Base-by-base conservation (phyloP, 2,113 vertebrate species). In the Pachypanchax playfairii region DNA sequence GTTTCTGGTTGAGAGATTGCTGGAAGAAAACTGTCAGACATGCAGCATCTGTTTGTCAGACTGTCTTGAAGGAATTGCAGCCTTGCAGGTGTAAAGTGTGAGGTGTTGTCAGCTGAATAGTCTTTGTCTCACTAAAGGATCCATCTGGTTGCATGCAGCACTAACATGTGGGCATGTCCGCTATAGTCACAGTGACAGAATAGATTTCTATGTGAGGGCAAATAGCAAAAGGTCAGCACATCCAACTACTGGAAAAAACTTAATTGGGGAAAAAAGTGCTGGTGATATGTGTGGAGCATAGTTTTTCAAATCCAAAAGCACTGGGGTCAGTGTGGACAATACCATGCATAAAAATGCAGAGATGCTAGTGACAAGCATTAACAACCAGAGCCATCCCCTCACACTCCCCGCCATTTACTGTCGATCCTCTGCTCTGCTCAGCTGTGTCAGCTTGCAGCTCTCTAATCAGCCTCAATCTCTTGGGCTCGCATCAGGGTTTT, bases 21-120 rank as follows among this genome's bases (percentile, higher is more conserved):
- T 29, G 4, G 4, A 68, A 38, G 29, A 47, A 71, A 49, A 66
- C 55, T 84, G 81, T 82, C 63, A 63, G 64, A 78, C 71, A 56
- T 1, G 59, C 52, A 65, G 64, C 85, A 87, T 80, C 77, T 84
- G 50, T 6, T 79, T 85, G 81, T 85, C 83, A 86, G 85, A 80
- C 64, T 50, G 44, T 55, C 63, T 52, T 22, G 59, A 78, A 73
- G n/a, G 70, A 83, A 26, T 79, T 36, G 44, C 29, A 28, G 41
- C 20, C 52, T 62, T 73, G n/a, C n/a, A n/a, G n/a, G n/a, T n/a
- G 55, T 33, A 51, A 70, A 71, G 83, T 55, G 60, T 78, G 65
- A 61, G 59, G 26, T 48, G 59, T 71, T 71, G n/a, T 49, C 36
- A 44, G 22, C 46, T 70, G 48, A 75, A 66, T 59, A 41, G 38